Conservation (phyloP, 2,113 vertebrate species). For the Channa maculata region DNA sequence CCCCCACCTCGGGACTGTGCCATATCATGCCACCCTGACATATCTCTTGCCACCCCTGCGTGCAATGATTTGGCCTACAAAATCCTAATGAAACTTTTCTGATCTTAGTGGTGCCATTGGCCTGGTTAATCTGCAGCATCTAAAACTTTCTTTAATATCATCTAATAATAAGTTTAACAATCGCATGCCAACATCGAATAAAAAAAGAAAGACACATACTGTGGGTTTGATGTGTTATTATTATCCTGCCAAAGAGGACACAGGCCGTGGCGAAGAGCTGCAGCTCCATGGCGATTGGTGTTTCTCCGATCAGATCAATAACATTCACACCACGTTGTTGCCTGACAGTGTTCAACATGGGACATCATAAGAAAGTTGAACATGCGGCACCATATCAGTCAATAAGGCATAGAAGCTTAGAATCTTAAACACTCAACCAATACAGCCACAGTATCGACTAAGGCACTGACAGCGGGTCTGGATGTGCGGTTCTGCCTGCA, state of each 20-base stretch:
- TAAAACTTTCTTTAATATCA: too few relatives aligned
- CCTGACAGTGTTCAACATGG: constrained; percentile 59
- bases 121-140: too few relatives aligned
- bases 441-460: neutral
- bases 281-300: constrained; percentile 66
- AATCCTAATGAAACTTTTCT: too few relatives aligned
- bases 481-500: constrained; percentile 20
- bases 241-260: constrained; percentile 67
- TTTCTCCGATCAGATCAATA: constrained; percentile 30
- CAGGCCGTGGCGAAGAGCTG: constrained; percentile 61
- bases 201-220: constrained; percentile 56
- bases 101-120: too few relatives aligned
- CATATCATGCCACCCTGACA: too few relatives aligned
- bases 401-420: too few relatives aligned
- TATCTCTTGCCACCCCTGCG: too few relatives aligned
- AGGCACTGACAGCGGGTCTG: constrained; percentile 20
- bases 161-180: too few relatives aligned
- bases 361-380: constrained; percentile 45
- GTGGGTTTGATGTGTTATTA: constrained; percentile 70
- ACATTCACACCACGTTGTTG: constrained; percentile 31
- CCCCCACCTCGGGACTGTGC: too few relatives aligned
- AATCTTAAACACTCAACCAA: too few relatives aligned
- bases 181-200: too few relatives aligned
- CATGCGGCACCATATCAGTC: neutral
- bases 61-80: too few relatives aligned